Conservation (phyloP, 1,140 invertebrate species). For the Brachionus asplanchnoidis region DNA sequence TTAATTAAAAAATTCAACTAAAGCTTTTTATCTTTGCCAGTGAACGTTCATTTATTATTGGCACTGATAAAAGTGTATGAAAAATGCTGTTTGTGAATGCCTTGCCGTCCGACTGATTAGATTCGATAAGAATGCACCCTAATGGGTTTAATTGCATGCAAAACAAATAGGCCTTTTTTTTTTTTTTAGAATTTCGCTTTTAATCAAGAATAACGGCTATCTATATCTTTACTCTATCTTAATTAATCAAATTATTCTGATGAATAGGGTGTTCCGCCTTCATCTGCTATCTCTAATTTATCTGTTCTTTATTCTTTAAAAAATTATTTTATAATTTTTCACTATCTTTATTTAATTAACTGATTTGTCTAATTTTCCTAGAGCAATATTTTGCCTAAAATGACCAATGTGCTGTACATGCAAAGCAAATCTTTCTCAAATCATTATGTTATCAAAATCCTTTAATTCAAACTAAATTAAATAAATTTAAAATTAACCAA, state of each 20-base stretch:
- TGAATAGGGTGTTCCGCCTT: not conserved
- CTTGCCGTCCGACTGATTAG: not conserved
- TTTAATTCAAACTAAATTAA: too few relatives aligned
- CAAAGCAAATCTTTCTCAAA: too few relatives aligned
- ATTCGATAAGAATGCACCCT: not conserved
- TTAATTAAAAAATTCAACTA: not conserved
- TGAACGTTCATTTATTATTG: not conserved
- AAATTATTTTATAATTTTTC: not conserved
- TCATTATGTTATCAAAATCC: too few relatives aligned
- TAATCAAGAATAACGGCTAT: not conserved
- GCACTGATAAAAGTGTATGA: not conserved
- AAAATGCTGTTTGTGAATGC: not conserved
- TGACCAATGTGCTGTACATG: too few relatives aligned
- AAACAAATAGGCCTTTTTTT: not conserved
- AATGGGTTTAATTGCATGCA: not conserved
- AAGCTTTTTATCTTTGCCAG: not conserved
- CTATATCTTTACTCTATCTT: not conserved
- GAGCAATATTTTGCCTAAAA: not conserved
- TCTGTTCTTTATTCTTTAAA: not conserved
- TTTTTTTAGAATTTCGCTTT: not conserved
- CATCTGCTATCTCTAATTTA: not conserved
- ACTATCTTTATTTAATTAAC: not conserved
- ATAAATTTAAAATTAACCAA: too few relatives aligned
- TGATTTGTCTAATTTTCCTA: not conserved
- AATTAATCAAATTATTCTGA: not conserved